These are phyloP conservation scores for Hippasteria phrygiana DNA, from an alignment of 53 echinoderm and acorn worm species.

Conservation along the genomic window DNA sequence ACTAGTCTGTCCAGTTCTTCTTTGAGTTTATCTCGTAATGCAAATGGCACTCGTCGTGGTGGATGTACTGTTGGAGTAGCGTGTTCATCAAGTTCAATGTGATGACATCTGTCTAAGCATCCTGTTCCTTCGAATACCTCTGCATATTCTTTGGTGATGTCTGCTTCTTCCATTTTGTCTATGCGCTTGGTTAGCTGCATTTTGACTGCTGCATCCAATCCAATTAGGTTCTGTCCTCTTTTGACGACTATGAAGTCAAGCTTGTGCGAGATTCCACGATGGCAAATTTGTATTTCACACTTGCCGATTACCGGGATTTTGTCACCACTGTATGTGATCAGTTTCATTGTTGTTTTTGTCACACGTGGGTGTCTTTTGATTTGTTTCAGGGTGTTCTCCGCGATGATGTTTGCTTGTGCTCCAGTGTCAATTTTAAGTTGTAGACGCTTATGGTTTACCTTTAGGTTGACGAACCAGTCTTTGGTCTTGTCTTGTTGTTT, in stretches of 20 bases:
- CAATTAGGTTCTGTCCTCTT: background rate
- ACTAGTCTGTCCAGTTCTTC: slow-evolving; percentile 56
- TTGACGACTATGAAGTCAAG: slow-evolving; percentile 10
- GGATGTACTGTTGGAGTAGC: slow-evolving; percentile 58
- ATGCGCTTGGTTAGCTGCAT: slow-evolving; percentile 20
- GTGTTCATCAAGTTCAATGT: slow-evolving; percentile 35
- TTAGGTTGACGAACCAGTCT: no score
- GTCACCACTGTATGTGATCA: background rate
- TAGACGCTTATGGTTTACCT: slow-evolving; percentile 15
- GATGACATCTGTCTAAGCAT: slow-evolving; percentile 22
- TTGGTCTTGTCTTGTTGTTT: no score
- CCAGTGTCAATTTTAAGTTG: slow-evolving; percentile 73
- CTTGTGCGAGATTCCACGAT: slow-evolving; percentile 32
- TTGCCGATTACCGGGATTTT: slow-evolving; percentile 25
- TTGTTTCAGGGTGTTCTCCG: slow-evolving; percentile 31
- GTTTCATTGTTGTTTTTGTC: background rate
- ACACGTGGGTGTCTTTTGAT: background rate
- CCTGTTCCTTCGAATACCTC: slow-evolving; percentile 65
- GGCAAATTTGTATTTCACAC: background rate
- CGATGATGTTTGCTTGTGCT: slow-evolving; percentile 65
- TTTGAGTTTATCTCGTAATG: slow-evolving; percentile 55
- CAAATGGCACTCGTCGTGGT: slow-evolving; percentile 54
- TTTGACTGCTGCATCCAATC: slow-evolving; percentile 30
- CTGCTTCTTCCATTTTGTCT: slow-evolving; percentile 10
- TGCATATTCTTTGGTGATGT: slow-evolving; percentile 26